These are phyloP conservation scores for Tubulanus polymorphus DNA, from an alignment of 2,888 invertebrate species.

Conservation along the genomic window DNA sequence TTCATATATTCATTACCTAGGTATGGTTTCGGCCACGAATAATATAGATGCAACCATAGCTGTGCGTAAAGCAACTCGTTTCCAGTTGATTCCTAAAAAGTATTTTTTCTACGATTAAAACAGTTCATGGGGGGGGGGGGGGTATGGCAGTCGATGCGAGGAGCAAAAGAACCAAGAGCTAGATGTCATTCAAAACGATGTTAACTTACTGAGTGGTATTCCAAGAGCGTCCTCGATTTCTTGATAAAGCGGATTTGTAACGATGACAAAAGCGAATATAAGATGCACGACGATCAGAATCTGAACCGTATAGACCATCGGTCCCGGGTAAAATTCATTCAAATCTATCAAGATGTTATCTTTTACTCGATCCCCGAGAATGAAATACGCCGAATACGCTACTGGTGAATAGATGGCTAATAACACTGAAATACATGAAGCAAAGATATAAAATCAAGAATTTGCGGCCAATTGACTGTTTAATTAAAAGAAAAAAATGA, in stretches of 20 bases:
- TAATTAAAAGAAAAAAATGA: no score
- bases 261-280: slow-evolving; percentile 65
- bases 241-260: slow-evolving; percentile 70
- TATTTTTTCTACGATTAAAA: no score
- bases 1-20: no score
- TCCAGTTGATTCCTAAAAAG: slow-evolving; percentile 68
- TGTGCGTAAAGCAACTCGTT: slow-evolving; percentile 69
- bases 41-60: slow-evolving; percentile 67
- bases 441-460: no score
- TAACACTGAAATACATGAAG: slow-evolving; percentile 34
- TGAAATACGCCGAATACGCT: slow-evolving; percentile 64
- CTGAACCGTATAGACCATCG: slow-evolving; percentile 60
- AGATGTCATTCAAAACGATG: background rate
- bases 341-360: slow-evolving; percentile 72
- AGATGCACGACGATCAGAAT: slow-evolving; percentile 65
- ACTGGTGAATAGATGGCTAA: slow-evolving; percentile 68
- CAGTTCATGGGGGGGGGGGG: no score
- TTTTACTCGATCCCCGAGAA: slow-evolving; percentile 66
- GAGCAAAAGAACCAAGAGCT: no score
- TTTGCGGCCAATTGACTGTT: no score
- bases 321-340: slow-evolving; percentile 51
- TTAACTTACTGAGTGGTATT: slow-evolving; percentile 66
- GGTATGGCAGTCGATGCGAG: no score
- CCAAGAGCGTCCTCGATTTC: slow-evolving; percentile 74
- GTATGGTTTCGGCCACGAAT: slow-evolving; percentile 75